Conservation (phyloP, 2,888 invertebrate species). For the Creontiades dilutus region DNA sequence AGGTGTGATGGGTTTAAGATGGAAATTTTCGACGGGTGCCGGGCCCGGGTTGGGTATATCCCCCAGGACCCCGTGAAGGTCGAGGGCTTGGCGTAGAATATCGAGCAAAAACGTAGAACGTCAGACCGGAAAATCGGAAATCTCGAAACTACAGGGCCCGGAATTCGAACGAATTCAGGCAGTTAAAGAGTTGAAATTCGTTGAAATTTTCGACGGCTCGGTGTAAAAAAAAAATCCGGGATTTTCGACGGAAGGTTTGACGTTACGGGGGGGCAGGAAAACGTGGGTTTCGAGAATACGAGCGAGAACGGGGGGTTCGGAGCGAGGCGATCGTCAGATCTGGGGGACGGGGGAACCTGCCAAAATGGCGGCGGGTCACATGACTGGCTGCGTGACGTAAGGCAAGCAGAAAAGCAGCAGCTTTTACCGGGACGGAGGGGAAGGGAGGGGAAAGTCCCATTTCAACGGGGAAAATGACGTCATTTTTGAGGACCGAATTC, state of each 20-base stretch:
- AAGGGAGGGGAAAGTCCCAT: conserved; percentile 21
- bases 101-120: not conserved
- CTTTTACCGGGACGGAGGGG: conserved; percentile 2
- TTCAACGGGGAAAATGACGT: not conserved
- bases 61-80: conserved; percentile 22
- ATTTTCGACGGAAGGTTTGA: not conserved
- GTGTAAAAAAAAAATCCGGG: not conserved
- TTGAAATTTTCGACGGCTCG: not conserved
- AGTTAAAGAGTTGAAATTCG: not conserved
- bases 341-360: conserved; percentile 51
- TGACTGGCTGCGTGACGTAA: conserved; percentile 70
- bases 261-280: not conserved
- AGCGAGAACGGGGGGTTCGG: conserved; percentile 40
- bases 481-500: too few relatives aligned
- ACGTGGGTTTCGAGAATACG: conserved; percentile 37
- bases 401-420: conserved; percentile 66
- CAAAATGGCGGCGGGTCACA: conserved; percentile 62
- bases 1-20: not conserved
- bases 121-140: not conserved
- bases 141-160: not conserved
- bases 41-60: not conserved
- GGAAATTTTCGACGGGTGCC: not conserved
- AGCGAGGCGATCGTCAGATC: conserved; percentile 9
- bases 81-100: conserved; percentile 42
- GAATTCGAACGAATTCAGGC: too few relatives aligned